Percentiles rank a stretch among this genome's conserved stretches.
Evolutionary conservation across 2,888 invertebrate genomes (phyloP).

Genomic region (Gisinianus flammeolus): DNA sequence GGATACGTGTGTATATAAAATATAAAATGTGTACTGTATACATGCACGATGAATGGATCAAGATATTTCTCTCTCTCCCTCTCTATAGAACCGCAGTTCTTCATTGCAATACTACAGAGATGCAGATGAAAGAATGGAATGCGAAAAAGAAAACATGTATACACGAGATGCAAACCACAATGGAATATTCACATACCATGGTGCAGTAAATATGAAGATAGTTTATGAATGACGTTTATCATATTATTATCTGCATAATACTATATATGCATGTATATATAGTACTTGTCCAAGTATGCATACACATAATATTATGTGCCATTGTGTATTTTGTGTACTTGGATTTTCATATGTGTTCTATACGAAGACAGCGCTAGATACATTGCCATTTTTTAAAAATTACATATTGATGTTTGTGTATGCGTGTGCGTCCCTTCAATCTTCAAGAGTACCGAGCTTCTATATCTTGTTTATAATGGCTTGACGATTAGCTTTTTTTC

Average conservation of each 20-base stretch:
- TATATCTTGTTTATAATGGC: slow-evolving; percentile 5
- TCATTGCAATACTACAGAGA: not conserved
- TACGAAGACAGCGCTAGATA: not conserved
- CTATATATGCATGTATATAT: too few relatives aligned
- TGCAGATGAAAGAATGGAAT: not conserved
- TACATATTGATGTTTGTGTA: not conserved
- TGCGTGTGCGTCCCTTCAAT: not conserved
- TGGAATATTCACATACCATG: not conserved
- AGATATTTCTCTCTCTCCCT: not conserved
- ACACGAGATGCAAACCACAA: not conserved
- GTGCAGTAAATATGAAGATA: not conserved
- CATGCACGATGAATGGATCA: not conserved
- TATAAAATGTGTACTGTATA: not conserved
- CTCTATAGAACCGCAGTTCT: too few relatives aligned
- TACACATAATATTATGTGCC: too few relatives aligned
- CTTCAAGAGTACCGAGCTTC: slow-evolving; percentile 3
- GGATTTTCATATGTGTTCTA: not conserved
- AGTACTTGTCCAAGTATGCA: too few relatives aligned
- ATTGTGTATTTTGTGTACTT: not conserved
- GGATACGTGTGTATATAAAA: too few relatives aligned
- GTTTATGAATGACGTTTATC: not conserved
- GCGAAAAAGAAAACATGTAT: slow-evolving; percentile 2
- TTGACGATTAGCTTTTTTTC: not conserved
- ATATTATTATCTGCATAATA: too few relatives aligned
- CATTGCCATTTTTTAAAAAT: slow-evolving; percentile 3